Evolutionary conservation across 2,888 invertebrate genomes (phyloP).

Genomic region (Malacosoma neustria): DNA sequence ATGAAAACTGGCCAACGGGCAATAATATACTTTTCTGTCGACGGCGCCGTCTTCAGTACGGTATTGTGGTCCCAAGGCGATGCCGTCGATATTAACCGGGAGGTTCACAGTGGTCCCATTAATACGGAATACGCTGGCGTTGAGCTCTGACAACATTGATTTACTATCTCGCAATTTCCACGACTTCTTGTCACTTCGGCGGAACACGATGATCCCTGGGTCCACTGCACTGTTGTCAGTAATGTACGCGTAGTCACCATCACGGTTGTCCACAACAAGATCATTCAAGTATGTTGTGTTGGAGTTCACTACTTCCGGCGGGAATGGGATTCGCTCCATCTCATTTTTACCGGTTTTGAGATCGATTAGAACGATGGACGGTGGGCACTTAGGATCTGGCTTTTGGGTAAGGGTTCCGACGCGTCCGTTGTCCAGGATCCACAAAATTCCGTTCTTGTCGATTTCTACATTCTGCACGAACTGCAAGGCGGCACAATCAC

Average conservation of each 20-base stretch:
- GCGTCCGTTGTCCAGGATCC: slow-evolving; percentile 81
- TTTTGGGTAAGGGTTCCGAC: slow-evolving; percentile 73
- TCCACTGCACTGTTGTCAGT: slow-evolving; percentile 80
- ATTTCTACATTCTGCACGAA: slow-evolving; percentile 85
- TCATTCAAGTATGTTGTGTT: slow-evolving; percentile 80
- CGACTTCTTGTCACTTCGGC: slow-evolving; percentile 75
- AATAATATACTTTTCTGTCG: slow-evolving; percentile 77
- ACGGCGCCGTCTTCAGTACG: slow-evolving; percentile 37
- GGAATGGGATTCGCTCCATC: slow-evolving; percentile 76
- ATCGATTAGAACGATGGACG: slow-evolving; percentile 80
- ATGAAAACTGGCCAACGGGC: slow-evolving; percentile 80
- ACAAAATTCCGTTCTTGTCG: slow-evolving; percentile 80
- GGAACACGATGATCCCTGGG: slow-evolving; percentile 84
- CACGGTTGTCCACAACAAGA: slow-evolving; percentile 81
- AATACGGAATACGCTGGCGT: slow-evolving; percentile 76
- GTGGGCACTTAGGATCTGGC: slow-evolving; percentile 76
- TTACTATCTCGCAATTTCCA: slow-evolving; percentile 81
- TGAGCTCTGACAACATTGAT: slow-evolving; percentile 77
- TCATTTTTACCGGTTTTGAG: slow-evolving; percentile 74
- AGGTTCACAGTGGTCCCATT: slow-evolving; percentile 73
- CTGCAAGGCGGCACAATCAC: slow-evolving; percentile 81
- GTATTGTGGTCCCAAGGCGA: slow-evolving; percentile 80
- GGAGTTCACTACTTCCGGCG: slow-evolving; percentile 72
- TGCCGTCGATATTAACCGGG: slow-evolving; percentile 80
- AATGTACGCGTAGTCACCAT: slow-evolving; percentile 82